Evolutionary conservation across 2,113 vertebrate genomes (phyloP).

Genomic region (Panthera tigris): DNA sequence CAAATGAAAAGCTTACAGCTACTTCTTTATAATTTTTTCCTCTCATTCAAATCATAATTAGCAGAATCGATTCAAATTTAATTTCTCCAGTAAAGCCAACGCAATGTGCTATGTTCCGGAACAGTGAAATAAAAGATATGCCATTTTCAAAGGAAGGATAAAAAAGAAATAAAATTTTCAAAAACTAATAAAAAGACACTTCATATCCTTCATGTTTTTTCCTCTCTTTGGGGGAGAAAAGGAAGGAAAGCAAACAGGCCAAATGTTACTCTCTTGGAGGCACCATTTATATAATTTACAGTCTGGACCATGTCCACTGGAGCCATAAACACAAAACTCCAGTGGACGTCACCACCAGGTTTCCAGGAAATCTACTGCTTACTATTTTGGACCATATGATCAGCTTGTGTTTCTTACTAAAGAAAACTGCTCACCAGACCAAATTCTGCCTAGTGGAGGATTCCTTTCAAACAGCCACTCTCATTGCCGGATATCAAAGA

Average conservation of each 20-base stretch:
- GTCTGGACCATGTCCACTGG: not conserved
- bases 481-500: not conserved
- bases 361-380: not conserved
- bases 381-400: not conserved
- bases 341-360: not conserved
- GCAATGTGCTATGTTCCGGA: not conserved
- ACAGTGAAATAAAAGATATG: not conserved
- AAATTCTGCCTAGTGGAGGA: not conserved
- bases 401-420: not conserved
- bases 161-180: constrained; percentile 10
- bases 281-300: not conserved
- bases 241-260: not conserved
- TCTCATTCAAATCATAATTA: constrained; percentile 13
- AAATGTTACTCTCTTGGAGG: not conserved
- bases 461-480: not conserved
- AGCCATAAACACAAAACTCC: not conserved
- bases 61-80: constrained; percentile 12
- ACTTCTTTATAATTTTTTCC: not conserved
- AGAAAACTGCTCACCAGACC: not conserved
- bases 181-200: constrained; percentile 11
- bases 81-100: not conserved
- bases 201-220: not conserved
- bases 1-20: not conserved
- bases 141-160: not conserved
- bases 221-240: not conserved